A percentile compares a stretch with the other conserved stretches of the same genome.
These are phyloP conservation scores for Philereme vetulata DNA, from an alignment of 2,888 invertebrate species.

Conservation along the genomic window DNA sequence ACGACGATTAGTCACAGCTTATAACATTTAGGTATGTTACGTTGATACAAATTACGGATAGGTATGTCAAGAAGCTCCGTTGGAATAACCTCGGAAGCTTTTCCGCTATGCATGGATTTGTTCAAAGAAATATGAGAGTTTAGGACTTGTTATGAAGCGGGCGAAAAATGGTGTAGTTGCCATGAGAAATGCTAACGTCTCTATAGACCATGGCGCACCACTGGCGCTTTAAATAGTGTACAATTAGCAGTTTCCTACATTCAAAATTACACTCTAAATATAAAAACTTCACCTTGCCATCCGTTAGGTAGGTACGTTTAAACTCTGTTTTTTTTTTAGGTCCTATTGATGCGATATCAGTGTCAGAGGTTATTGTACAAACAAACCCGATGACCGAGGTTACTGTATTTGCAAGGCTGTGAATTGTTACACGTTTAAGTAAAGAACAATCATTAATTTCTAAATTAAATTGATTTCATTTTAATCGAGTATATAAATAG, in stretches of 20 bases:
- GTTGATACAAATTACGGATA: slow-evolving; percentile 61
- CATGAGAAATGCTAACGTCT: slow-evolving; percentile 48
- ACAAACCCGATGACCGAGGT: slow-evolving; percentile 29
- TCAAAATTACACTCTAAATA: not conserved
- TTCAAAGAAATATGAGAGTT: slow-evolving; percentile 82
- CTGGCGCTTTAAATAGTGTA: not conserved
- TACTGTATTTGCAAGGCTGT: slow-evolving; percentile 54
- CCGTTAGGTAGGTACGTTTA: not conserved
- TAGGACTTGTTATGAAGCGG: slow-evolving; percentile 86
- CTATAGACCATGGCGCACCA: no score
- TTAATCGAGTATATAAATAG: no score
- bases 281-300: not conserved
- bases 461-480: no score
- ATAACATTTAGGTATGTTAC: slow-evolving; percentile 87
- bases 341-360: not conserved
- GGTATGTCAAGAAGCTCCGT: slow-evolving; percentile 83
- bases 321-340: no score
- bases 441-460: not conserved
- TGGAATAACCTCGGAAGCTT: slow-evolving; percentile 77
- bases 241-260: not conserved
- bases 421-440: not conserved
- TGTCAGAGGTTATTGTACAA: not conserved
- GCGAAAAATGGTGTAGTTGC: slow-evolving; percentile 90
- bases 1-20: slow-evolving; percentile 80
- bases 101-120: slow-evolving; percentile 85